Evolutionary conservation across 1,140 invertebrate genomes (phyloP).

Genomic region (Euura saliciscinereae): DNA sequence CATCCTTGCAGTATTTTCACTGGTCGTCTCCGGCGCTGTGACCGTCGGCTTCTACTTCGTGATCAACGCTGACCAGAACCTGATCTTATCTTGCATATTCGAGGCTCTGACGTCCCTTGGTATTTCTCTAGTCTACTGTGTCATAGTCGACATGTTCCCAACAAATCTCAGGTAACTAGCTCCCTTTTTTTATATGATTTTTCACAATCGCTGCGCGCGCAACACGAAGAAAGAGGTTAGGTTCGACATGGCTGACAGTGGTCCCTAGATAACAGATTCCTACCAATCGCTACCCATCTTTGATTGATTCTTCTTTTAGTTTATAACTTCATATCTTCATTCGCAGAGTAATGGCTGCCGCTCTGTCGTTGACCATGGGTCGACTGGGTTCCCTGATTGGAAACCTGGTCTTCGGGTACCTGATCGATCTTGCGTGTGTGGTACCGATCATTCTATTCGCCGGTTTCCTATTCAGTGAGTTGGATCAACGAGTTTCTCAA

Average conservation of each 20-base stretch:
- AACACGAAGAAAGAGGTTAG: no score
- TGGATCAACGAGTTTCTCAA: background rate
- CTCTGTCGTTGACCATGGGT: constrained; percentile 74
- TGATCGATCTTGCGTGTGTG: constrained; percentile 76
- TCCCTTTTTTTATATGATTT: background rate
- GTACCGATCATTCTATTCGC: constrained; percentile 72
- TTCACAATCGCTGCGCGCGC: background rate
- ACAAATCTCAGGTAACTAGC: constrained; percentile 73
- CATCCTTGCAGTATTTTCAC: constrained; percentile 67
- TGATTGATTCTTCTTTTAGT: background rate
- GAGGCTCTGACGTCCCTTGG: constrained; percentile 76
- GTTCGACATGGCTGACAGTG: no score
- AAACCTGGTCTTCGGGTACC: constrained; percentile 72
- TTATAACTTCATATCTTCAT: constrained; percentile 19
- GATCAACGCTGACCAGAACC: constrained; percentile 70
- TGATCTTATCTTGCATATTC: constrained; percentile 76
- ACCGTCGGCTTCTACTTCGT: constrained; percentile 80
- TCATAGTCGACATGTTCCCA: constrained; percentile 78
- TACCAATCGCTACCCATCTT: no score
- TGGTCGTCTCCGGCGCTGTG: constrained; percentile 74
- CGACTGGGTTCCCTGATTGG: constrained; percentile 72
- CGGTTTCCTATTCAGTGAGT: constrained; percentile 72
- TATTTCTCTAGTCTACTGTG: constrained; percentile 76
- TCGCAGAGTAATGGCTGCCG: constrained; percentile 76
- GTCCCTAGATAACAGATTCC: no score